A percentile compares a stretch with the other conserved stretches of the same genome.
Conservation (phyloP, 2,113 vertebrate genomes). For the Connochaetes taurinus region DNA sequence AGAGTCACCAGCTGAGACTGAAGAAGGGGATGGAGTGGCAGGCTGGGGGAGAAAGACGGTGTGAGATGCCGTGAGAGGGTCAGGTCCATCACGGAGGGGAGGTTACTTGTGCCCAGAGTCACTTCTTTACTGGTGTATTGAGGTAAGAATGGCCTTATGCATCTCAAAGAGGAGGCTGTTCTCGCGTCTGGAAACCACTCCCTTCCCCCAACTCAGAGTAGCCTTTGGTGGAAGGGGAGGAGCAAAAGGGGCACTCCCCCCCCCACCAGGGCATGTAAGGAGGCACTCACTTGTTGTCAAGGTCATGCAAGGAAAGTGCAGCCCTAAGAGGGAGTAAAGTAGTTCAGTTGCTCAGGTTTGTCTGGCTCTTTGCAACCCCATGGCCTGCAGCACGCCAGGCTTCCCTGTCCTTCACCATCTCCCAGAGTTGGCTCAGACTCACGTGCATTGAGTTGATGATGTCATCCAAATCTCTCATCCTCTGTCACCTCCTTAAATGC, state of each 20-base stretch:
- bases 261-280: neutral
- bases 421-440: neutral
- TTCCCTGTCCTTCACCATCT: neutral
- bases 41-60: neutral
- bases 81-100: neutral
- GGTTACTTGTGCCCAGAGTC: neutral
- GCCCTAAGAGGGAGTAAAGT: neutral
- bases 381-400: neutral
- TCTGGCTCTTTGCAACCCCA: neutral
- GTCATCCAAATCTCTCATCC: neutral
- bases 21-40: too few relatives aligned
- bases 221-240: neutral
- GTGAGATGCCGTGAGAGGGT: rapidly evolving
- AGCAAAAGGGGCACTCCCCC: neutral
- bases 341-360: neutral
- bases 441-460: neutral
- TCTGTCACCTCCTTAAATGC: too few relatives aligned
- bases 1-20: neutral
- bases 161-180: neutral
- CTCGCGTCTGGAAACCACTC: neutral
- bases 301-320: neutral
- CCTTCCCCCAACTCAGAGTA: too few relatives aligned
- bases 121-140: neutral
- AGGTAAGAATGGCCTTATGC: neutral
- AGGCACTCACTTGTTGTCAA: neutral